These are phyloP conservation scores for Oreotragus oreotragus DNA, from an alignment of 2,113 vertebrate genomes.

Conservation along the genomic window DNA sequence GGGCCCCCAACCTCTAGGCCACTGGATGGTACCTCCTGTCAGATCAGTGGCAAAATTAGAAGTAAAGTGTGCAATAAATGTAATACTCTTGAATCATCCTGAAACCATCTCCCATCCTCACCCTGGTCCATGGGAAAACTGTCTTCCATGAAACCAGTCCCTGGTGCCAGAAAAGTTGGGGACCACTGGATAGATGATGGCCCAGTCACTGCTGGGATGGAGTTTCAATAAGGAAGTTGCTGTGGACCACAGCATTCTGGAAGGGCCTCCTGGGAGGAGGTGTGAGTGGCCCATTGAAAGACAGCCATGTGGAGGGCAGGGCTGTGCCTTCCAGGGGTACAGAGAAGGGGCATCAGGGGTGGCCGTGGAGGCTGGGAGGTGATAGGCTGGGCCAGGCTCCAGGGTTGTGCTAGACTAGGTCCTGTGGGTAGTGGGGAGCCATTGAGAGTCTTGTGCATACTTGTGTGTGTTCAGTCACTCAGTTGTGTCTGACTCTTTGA, in stretches of 20 bases:
- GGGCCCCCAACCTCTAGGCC: neutral
- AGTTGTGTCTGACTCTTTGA: accelerated
- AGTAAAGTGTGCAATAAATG: neutral
- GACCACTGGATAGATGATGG: neutral
- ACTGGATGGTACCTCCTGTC: neutral
- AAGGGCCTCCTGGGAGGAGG: neutral
- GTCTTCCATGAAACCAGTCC: neutral
- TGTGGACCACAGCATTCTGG: neutral
- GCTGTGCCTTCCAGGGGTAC: neutral
- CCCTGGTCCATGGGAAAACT: neutral
- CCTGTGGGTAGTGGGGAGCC: neutral
- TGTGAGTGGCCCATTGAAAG: neutral
- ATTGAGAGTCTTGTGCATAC: neutral
- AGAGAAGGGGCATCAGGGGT: neutral
- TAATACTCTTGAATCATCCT: neutral
- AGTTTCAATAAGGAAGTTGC: neutral
- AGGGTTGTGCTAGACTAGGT: neutral
- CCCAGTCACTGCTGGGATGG: too few relatives aligned
- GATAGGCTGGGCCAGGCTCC: neutral
- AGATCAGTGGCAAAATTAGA: neutral
- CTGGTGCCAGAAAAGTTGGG: neutral
- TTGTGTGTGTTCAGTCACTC: neutral
- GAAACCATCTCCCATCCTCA: neutral
- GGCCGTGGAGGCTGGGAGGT: neutral
- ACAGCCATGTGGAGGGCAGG: neutral